Percentiles rank a stretch among this genome's conserved stretches.
Conservation (phyloP, 1,140 invertebrate genomes). For the Lasioglossum albipes region DNA sequence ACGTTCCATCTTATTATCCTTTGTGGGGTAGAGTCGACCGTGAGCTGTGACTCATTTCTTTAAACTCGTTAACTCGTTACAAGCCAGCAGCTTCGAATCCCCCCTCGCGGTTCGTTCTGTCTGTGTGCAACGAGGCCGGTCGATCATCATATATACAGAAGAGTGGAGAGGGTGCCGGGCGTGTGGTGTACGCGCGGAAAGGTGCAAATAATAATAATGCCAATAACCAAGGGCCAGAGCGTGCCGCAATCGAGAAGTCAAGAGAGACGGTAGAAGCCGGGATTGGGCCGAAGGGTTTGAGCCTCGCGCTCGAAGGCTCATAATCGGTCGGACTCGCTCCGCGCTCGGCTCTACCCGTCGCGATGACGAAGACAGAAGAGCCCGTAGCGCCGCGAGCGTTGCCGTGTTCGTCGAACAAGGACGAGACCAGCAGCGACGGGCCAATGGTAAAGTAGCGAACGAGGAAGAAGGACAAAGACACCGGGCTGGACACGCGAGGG, state of each 20-base stretch:
- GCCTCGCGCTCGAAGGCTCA: slow-evolving; percentile 51
- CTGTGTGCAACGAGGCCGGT: slow-evolving; percentile 46
- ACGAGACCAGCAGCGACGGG: slow-evolving; percentile 30
- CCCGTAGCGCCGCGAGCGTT: slow-evolving; percentile 26
- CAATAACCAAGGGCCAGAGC: slow-evolving; percentile 55
- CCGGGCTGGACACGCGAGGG: slow-evolving; percentile 5
- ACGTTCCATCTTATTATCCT: slow-evolving; percentile 53
- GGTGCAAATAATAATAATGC: slow-evolving; percentile 65
- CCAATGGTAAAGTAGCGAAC: slow-evolving; percentile 58
- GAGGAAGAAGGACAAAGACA: slow-evolving; percentile 25
- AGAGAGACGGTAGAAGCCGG: slow-evolving; percentile 40
- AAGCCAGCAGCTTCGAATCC: slow-evolving; percentile 35
- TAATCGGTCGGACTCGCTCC: slow-evolving; percentile 56
- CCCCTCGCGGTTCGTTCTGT: not conserved
- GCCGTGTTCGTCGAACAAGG: slow-evolving; percentile 14
- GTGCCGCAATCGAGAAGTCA: slow-evolving; percentile 44
- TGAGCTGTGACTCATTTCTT: slow-evolving; percentile 59
- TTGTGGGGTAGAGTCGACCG: slow-evolving; percentile 20
- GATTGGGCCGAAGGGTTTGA: slow-evolving; percentile 61
- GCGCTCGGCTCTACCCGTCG: slow-evolving; percentile 27
- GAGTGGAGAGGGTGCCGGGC: slow-evolving; percentile 10
- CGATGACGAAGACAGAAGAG: slow-evolving; percentile 39
- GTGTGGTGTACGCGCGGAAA: slow-evolving; percentile 44
- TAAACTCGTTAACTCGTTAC: slow-evolving; percentile 62
- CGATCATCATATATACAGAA: slow-evolving; percentile 41